phyloP scores from a whole-genome alignment of 2,888 invertebrate species.

The Ecliptopera silaceata region DNA sequence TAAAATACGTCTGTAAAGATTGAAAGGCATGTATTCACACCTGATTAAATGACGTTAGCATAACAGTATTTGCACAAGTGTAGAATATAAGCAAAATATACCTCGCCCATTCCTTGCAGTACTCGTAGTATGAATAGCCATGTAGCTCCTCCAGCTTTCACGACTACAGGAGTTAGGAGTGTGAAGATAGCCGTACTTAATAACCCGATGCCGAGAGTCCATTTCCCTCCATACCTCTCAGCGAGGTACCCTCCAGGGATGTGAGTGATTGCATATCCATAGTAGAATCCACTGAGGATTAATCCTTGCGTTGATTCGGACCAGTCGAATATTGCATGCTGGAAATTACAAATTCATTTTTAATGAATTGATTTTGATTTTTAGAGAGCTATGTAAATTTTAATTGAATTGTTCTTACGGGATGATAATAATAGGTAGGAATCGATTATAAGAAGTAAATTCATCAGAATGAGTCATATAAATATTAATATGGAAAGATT shows the following conservation, averaged over 20 bases:
- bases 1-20: too few species aligned
- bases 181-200: constrained; percentile 92
- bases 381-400: too few species aligned
- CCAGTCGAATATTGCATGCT: constrained; percentile 86
- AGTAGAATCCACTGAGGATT: constrained; percentile 92
- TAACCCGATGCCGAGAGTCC: constrained; percentile 91
- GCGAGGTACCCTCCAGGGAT: constrained; percentile 92
- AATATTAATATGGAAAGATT: too few species aligned
- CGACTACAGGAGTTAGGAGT: constrained; percentile 89
- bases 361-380: not conserved
- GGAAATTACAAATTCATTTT: constrained; percentile 35
- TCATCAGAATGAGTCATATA: not conserved
- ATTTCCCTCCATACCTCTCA: constrained; percentile 93
- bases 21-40: too few species aligned
- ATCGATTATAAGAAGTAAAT: too few species aligned
- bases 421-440: too few species aligned
- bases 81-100: constrained; percentile 43
- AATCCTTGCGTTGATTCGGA: constrained; percentile 89
- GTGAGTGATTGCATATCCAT: constrained; percentile 93
- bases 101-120: constrained; percentile 92
- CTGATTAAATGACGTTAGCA: not conserved
- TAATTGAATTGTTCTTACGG: too few species aligned
- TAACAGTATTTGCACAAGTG: not conserved
- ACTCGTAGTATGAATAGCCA: constrained; percentile 84
- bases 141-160: constrained; percentile 81